Percentiles rank a stretch among this genome's conserved stretches.
These are phyloP conservation scores for Liposcelis brunnea DNA, from an alignment of 2,888 invertebrate genomes.

Conservation along the genomic window DNA sequence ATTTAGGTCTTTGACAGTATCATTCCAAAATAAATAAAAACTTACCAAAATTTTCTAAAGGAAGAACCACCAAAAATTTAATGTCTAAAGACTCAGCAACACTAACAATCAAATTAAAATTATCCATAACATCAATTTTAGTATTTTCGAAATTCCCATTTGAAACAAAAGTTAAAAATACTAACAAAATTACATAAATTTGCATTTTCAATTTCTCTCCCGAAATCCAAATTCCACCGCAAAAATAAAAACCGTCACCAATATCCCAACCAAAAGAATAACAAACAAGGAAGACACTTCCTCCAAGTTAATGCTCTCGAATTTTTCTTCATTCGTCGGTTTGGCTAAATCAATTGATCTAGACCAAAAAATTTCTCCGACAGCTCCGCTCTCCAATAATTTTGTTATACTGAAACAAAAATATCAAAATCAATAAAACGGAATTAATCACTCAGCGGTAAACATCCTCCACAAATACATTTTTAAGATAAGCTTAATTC, in stretches of 20 bases:
- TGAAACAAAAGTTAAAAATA: too few relatives aligned
- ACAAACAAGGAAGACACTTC: background rate
- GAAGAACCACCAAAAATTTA: too few relatives aligned
- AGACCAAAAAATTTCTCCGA: background rate
- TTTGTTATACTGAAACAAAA: background rate
- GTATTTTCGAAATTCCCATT: too few relatives aligned
- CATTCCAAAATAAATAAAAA: too few relatives aligned
- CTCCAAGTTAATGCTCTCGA: background rate
- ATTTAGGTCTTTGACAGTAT: too few relatives aligned
- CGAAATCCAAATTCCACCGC: background rate
- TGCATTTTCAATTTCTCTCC: background rate
- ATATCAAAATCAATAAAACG: background rate
- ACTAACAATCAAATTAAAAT: too few relatives aligned
- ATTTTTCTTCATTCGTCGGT: background rate
- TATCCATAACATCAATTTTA: too few relatives aligned
- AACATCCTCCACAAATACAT: too few relatives aligned
- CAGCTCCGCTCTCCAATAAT: background rate
- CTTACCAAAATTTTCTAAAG: too few relatives aligned
- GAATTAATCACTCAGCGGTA: background rate
- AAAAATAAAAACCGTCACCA: background rate
- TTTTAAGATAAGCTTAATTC: too few relatives aligned
- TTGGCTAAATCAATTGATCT: background rate
- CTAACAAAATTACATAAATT: background rate
- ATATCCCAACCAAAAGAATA: background rate
- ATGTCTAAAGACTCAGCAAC: too few relatives aligned